A percentile compares a stretch with the other conserved stretches of the same genome.
These are phyloP conservation scores for Caenorhabditis sp. DNA, from an alignment of 2,888 invertebrate genomes.

Conservation along the genomic window DNA sequence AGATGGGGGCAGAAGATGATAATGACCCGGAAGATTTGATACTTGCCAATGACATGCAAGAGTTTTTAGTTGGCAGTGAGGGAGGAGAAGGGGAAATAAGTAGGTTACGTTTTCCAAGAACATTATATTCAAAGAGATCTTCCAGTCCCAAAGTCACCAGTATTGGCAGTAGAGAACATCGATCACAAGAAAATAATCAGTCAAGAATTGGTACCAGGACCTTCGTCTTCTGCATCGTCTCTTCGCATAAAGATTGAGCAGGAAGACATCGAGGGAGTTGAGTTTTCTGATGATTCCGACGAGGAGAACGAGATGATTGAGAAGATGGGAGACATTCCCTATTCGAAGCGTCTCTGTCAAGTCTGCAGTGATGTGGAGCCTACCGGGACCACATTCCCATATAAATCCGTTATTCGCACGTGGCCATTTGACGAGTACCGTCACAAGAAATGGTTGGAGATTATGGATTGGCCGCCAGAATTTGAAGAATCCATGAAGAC, in stretches of 20 bases:
- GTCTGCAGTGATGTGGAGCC: slow-evolving; percentile 63
- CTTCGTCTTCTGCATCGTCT: neutral
- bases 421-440: slow-evolving; percentile 72
- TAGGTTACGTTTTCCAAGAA: neutral
- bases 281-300: slow-evolving; percentile 69
- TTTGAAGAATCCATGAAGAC: slow-evolving; percentile 68
- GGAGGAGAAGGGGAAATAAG: slow-evolving; percentile 6
- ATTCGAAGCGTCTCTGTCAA: slow-evolving; percentile 63
- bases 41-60: slow-evolving; percentile 22
- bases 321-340: slow-evolving; percentile 55
- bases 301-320: slow-evolving; percentile 66
- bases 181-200: neutral
- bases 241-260: neutral
- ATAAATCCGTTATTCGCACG: slow-evolving; percentile 54
- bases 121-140: neutral
- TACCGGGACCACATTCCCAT: slow-evolving; percentile 29
- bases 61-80: slow-evolving; percentile 6
- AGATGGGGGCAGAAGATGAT: slow-evolving; percentile 12
- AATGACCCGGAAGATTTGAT: slow-evolving; percentile 14
- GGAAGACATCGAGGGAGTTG: slow-evolving; percentile 12
- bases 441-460: slow-evolving; percentile 70
- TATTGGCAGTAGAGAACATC: neutral
- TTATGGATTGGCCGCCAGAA: slow-evolving; percentile 68
- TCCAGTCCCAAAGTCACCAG: neutral
- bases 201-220: slow-evolving; percentile 17